A percentile compares a stretch with the other conserved stretches of the same genome.
Evolutionary conservation across 2,888 invertebrate species (phyloP).

Genomic region (Ornithoptera priamus): DNA sequence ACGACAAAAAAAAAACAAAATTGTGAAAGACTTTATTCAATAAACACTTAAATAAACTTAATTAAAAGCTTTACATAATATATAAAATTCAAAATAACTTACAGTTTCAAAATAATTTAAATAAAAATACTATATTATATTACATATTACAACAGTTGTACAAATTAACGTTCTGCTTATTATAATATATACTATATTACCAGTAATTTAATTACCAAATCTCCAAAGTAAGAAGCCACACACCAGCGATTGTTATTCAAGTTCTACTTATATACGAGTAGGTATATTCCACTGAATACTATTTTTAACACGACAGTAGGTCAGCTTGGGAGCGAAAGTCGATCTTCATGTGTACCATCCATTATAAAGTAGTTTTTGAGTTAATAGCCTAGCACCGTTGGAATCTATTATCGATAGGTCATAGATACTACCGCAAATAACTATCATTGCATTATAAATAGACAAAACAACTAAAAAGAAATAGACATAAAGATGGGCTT

Average conservation of each 20-base stretch:
- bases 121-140: background rate
- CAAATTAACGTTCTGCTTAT: background rate
- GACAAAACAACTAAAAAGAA: too few relatives aligned
- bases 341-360: background rate
- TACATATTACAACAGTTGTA: background rate
- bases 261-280: background rate
- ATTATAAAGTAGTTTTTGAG: too few relatives aligned
- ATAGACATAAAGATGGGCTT: too few relatives aligned
- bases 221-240: background rate
- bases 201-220: too few relatives aligned
- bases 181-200: background rate
- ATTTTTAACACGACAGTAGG: background rate
- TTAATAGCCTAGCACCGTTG: too few relatives aligned
- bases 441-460: too few relatives aligned
- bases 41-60: background rate
- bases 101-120: background rate
- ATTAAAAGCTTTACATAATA: background rate
- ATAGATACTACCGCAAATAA: too few relatives aligned
- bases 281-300: background rate
- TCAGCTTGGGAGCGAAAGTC: background rate
- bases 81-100: background rate
- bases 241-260: background rate
- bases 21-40: background rate
- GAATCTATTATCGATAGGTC: too few relatives aligned
- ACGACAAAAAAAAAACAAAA: too few relatives aligned